These are phyloP conservation scores for Erannis defoliaria DNA, from an alignment of 2,888 invertebrate species.

Conservation along the genomic window DNA sequence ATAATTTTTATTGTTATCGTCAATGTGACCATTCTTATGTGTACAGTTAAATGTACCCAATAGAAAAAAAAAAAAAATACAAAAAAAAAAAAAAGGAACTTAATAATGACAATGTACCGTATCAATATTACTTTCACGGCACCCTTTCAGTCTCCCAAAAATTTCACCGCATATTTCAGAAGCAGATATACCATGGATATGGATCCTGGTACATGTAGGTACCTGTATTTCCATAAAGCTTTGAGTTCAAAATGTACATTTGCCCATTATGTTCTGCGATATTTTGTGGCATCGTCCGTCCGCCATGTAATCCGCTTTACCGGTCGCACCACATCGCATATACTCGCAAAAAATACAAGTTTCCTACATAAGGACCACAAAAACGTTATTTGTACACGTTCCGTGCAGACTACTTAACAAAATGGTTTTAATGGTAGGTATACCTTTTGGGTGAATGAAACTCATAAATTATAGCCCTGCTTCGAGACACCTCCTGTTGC, in stretches of 20 bases:
- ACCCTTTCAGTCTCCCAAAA: slow-evolving; percentile 15
- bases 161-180: slow-evolving; percentile 17
- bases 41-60: too few relatives aligned
- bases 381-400: slow-evolving; percentile 35
- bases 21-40: too few relatives aligned
- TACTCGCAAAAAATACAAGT: slow-evolving; percentile 42
- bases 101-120: too few relatives aligned
- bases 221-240: slow-evolving; percentile 44
- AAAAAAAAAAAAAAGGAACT: too few relatives aligned
- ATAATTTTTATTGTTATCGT: too few relatives aligned
- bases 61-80: too few relatives aligned
- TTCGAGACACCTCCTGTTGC: slow-evolving; percentile 16
- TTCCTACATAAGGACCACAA: slow-evolving; percentile 39
- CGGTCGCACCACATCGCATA: slow-evolving; percentile 15
- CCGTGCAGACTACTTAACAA: slow-evolving; percentile 33
- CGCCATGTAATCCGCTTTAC: slow-evolving; percentile 39
- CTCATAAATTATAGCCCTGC: slow-evolving; percentile 23
- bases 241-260: slow-evolving; percentile 52
- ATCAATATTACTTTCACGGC: not conserved
- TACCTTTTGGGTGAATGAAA: slow-evolving; percentile 23
- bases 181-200: slow-evolving; percentile 19
- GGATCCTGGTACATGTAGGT: too few relatives aligned
- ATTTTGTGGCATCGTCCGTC: slow-evolving; percentile 42
- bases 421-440: slow-evolving; percentile 35
- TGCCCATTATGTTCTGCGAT: slow-evolving; percentile 56